Conservation (phyloP, 1,140 invertebrate species). For the Psilanteris sp. region DNA sequence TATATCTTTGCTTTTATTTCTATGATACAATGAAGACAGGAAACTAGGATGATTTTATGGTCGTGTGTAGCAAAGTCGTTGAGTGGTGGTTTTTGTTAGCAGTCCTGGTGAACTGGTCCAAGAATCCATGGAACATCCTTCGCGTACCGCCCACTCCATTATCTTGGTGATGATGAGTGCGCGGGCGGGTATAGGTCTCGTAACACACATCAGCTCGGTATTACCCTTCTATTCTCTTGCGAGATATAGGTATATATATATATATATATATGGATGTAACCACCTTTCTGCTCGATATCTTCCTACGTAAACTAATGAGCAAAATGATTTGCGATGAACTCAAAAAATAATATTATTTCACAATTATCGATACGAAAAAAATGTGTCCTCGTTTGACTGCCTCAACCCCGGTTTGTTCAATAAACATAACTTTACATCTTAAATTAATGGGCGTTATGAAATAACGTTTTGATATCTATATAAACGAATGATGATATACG, state of each 20-base stretch:
- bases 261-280: slow-evolving; percentile 36
- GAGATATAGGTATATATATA: too few relatives aligned
- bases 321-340: slow-evolving; percentile 75
- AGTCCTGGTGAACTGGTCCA: slow-evolving; percentile 68
- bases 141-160: slow-evolving; percentile 78
- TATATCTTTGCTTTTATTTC: slow-evolving; percentile 47
- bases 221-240: slow-evolving; percentile 68
- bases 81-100: slow-evolving; percentile 74
- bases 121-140: slow-evolving; percentile 69
- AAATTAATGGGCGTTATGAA: neutral
- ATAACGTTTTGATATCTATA: slow-evolving; percentile 14
- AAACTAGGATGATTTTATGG: slow-evolving; percentile 77
- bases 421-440: slow-evolving; percentile 6
- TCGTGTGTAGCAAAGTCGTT: slow-evolving; percentile 71
- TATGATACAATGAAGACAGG: slow-evolving; percentile 61
- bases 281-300: slow-evolving; percentile 53
- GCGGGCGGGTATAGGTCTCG: slow-evolving; percentile 74
- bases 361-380: slow-evolving; percentile 37
- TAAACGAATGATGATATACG: neutral
- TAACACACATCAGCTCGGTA: slow-evolving; percentile 76
- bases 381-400: neutral
- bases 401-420: slow-evolving; percentile 21
- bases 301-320: slow-evolving; percentile 71
- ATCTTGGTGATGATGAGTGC: slow-evolving; percentile 79
- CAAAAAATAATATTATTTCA: slow-evolving; percentile 70